Evolutionary conservation across 1,140 invertebrate genomes (phyloP), one percentile per base, ranked within the genome.

Genomic region (Apis laboriosa): DNA sequence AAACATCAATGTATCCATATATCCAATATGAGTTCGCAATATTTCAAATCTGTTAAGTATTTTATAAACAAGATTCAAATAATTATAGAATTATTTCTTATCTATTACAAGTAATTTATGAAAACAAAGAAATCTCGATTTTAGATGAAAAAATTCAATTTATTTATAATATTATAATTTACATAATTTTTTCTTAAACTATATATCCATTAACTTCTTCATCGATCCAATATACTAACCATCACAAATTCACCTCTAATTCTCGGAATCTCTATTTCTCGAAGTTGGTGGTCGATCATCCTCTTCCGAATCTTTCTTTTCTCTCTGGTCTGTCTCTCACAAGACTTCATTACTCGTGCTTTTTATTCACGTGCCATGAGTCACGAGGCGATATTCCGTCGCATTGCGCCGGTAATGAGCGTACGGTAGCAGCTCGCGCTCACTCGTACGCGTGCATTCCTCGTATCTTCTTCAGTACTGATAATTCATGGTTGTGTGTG

Each of bases 311-410:
- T 74, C 72, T 74, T 61, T 61, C 58, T 74, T 49, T 17, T 19
- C 56, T 60, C 28, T 9, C 13, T 24, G 7, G 11, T 73, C 28
- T 34, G 56, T 58, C 72, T 67, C 58, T 63, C 53, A 21, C 72
- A 21, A 11, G 21, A 34, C 72, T 75, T 75, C 72, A 49, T 75
- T 75, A 75, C 58, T 75, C 19, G 55, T 34, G 58, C 56, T 75
- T 75, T 75, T 75, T 75, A 75, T 58, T 61, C 72, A 49, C 72
- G 72, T 63, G 72, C 34, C 72, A 63, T 75, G 72, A 75, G 72
- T 75, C 72, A 75, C 72, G 72, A 75, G 72, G 58, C 72, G 72
- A 75, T 75, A 75, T 63, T 75, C 72, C 72, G 34, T 61, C 15
- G 72, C 34, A 15, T 51, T 60, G 34, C 19, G 11, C 55, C 72